These are phyloP conservation scores for Coleophora flavipennella DNA, from an alignment of 2,888 invertebrate genomes.

Conservation along the genomic window DNA sequence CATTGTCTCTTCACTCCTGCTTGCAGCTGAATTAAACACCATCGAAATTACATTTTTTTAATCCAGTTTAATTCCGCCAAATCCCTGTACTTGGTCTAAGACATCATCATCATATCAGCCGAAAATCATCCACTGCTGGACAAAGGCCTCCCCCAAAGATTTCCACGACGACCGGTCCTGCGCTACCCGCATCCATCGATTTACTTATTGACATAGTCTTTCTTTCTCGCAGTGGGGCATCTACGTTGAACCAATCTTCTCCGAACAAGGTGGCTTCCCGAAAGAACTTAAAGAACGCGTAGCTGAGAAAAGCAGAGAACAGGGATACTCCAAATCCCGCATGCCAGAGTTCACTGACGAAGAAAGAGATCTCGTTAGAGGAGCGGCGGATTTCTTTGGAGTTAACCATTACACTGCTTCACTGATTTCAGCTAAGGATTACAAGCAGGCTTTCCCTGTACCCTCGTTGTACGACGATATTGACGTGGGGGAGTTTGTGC, in stretches of 20 bases:
- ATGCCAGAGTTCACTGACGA: constrained; percentile 31
- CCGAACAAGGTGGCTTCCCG: constrained; percentile 60
- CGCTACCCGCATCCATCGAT: too few relatives aligned
- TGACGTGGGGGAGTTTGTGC: constrained; percentile 18
- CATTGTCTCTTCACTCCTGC: too few relatives aligned
- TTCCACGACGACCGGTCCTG: too few relatives aligned
- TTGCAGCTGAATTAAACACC: too few relatives aligned
- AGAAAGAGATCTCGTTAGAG: constrained; percentile 31
- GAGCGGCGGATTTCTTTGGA: constrained; percentile 36
- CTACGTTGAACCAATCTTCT: constrained; percentile 57
- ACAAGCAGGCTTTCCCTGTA: constrained; percentile 17
- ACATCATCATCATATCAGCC: too few relatives aligned
- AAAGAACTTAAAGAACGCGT: constrained; percentile 46
- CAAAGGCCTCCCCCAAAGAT: too few relatives aligned
- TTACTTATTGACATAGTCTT: too few relatives aligned
- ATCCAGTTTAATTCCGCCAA: too few relatives aligned
- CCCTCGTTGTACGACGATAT: constrained; percentile 34
- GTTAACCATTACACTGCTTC: constrained; percentile 10
- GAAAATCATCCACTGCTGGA: too few relatives aligned
- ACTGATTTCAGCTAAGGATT: constrained; percentile 26
- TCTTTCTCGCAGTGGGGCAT: constrained; percentile 37
- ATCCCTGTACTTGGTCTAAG: too few relatives aligned
- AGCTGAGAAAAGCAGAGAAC: constrained; percentile 34
- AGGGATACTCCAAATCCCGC: constrained; percentile 31
- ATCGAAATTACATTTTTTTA: too few relatives aligned